Evolutionary conservation across 92 coral and sea anemone genomes (phyloP).

Genomic region (Umimayanthus chanpuru): DNA sequence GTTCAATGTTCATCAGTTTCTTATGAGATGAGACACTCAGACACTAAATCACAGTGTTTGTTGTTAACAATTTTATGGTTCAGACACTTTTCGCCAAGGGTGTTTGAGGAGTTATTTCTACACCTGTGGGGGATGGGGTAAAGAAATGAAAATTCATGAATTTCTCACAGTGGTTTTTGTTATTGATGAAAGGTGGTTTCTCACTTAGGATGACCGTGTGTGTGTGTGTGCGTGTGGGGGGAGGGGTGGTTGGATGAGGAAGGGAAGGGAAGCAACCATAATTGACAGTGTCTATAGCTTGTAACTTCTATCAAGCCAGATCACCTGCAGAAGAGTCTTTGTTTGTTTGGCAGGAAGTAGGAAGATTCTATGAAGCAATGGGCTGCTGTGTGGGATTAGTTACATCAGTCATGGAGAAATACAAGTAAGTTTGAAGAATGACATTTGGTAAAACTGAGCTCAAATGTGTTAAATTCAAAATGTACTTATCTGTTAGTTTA

Average conservation of each 20-base stretch:
- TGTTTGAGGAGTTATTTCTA: background rate
- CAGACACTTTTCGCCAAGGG: background rate
- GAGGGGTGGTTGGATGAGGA: background rate
- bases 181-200: no score
- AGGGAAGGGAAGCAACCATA: background rate
- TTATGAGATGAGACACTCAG: no score
- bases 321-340: background rate
- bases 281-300: no score
- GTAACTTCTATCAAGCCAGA: background rate
- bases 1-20: no score
- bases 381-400: conserved; percentile 17
- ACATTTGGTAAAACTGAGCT: background rate
- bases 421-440: conserved; percentile 4
- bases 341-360: conserved; percentile 1
- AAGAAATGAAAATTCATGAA: no score
- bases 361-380: conserved; percentile 23
- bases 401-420: conserved; percentile 10
- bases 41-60: no score
- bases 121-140: no score
- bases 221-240: no score
- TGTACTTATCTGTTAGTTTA: background rate
- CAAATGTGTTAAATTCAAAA: background rate
- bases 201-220: no score
- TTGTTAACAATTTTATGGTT: no score
- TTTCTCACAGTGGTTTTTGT: no score